Percentiles rank a stretch among this genome's conserved stretches.
Evolutionary conservation across 2,113 vertebrate species (phyloP).

Genomic region (Aphyosemion australe): DNA sequence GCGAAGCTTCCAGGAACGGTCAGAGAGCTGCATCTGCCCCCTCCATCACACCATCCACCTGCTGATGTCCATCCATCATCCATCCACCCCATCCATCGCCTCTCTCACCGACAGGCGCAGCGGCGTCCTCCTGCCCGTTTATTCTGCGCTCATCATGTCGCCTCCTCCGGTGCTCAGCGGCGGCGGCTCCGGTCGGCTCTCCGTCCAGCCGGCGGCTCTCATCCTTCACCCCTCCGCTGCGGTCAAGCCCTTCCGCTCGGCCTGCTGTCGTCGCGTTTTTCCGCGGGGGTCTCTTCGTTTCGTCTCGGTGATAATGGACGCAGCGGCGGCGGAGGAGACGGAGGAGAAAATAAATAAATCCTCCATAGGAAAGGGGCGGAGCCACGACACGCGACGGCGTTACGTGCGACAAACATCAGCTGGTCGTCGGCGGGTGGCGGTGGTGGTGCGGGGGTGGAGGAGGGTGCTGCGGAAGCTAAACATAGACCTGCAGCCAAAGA

Average conservation of each 20-base stretch:
- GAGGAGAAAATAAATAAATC: slow-evolving; percentile 51
- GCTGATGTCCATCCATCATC: slow-evolving; percentile 24
- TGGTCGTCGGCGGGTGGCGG: slow-evolving; percentile 11
- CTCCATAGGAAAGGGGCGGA: slow-evolving; percentile 60
- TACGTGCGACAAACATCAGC: slow-evolving; percentile 63
- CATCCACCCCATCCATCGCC: slow-evolving; percentile 6
- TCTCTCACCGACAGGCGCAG: slow-evolving; percentile 30
- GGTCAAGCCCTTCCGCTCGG: slow-evolving; percentile 16
- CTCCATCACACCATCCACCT: slow-evolving; percentile 18
- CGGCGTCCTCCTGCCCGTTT: slow-evolving; percentile 42
- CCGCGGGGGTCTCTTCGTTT: slow-evolving; percentile 33
- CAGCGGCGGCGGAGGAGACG: slow-evolving; percentile 9
- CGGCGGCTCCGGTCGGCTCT: slow-evolving; percentile 37
- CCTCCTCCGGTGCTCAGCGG: slow-evolving; percentile 49
- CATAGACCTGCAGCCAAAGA: slow-evolving; percentile 29
- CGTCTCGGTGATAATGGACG: slow-evolving; percentile 60
- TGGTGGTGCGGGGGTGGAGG: background rate
- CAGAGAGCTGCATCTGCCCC: slow-evolving; percentile 10
- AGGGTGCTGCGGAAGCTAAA: slow-evolving; percentile 13
- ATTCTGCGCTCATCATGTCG: slow-evolving; percentile 68
- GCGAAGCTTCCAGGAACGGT: background rate
- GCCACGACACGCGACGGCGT: slow-evolving; percentile 45
- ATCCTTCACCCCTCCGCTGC: slow-evolving; percentile 18
- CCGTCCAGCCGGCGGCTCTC: slow-evolving; percentile 30
- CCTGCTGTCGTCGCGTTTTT: slow-evolving; percentile 16